Conservation (phyloP, 2,113 vertebrate genomes). For the Pimephales promelas region DNA sequence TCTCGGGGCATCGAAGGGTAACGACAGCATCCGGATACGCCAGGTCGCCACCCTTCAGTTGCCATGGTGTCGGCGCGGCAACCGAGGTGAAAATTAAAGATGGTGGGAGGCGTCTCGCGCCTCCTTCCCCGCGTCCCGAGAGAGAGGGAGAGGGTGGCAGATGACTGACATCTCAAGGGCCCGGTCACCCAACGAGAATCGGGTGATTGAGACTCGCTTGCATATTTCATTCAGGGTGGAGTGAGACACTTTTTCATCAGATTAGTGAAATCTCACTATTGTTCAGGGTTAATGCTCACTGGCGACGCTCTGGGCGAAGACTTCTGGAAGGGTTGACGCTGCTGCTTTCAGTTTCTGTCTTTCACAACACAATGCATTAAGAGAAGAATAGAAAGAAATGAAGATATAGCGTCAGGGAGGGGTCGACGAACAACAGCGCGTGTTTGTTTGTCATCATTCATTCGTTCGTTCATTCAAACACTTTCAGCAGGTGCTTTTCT, state of each 20-base stretch:
- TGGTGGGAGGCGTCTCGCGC: slow-evolving; percentile 65
- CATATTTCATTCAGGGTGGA: slow-evolving; percentile 63
- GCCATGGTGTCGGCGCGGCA: slow-evolving; percentile 54
- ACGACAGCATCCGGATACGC: slow-evolving; percentile 41
- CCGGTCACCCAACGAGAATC: slow-evolving; percentile 52
- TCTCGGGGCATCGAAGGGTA: slow-evolving; percentile 52
- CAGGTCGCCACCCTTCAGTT: slow-evolving; percentile 56
- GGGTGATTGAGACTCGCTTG: slow-evolving; percentile 51
- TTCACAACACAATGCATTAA: background rate
- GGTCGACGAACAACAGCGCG: slow-evolving; percentile 5
- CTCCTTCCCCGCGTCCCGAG: slow-evolving; percentile 55
- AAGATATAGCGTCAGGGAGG: slow-evolving; percentile 40
- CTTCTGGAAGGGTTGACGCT: background rate
- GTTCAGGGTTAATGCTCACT: slow-evolving; percentile 50
- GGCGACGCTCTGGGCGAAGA: slow-evolving; percentile 22
- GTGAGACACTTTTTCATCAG: slow-evolving; percentile 54
- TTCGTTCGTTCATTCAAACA: background rate
- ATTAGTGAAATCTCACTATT: slow-evolving; percentile 63
- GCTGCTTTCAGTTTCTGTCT: background rate
- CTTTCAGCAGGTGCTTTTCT: background rate
- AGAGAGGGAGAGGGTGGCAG: slow-evolving; percentile 41
- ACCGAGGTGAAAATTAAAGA: slow-evolving; percentile 67
- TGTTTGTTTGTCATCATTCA: slow-evolving; percentile 9
- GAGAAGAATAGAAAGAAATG: slow-evolving; percentile 23
- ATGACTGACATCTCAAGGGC: slow-evolving; percentile 62